phyloP scores from a whole-genome alignment of 2,888 invertebrate species.

The Tenthredo notha region DNA sequence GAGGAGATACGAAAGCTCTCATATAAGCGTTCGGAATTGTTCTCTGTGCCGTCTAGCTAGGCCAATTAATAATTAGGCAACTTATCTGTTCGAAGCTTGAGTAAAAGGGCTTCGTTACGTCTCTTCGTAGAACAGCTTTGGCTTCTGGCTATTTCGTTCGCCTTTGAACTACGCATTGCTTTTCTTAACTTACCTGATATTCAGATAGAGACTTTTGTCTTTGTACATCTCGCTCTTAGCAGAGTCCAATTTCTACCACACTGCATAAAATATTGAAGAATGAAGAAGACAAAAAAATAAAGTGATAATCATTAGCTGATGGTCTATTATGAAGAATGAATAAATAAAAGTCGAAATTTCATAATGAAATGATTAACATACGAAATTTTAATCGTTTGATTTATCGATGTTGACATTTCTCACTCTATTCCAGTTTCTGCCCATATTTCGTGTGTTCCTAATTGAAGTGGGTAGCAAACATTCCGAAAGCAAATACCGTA shows the following conservation, averaged over 20 bases:
- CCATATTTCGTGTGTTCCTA: neutral
- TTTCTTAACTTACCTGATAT: neutral
- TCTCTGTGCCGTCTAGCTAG: neutral
- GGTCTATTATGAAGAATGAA: neutral
- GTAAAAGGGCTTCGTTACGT: constrained; percentile 10
- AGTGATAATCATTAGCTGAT: neutral
- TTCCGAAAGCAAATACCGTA: neutral
- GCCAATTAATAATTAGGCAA: constrained; percentile 27
- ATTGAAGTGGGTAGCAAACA: neutral
- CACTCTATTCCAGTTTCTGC: neutral
- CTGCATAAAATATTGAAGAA: no score
- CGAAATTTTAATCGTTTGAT: neutral
- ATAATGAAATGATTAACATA: neutral
- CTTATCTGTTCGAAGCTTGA: constrained; percentile 1
- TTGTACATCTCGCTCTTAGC: neutral
- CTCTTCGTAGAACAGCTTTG: neutral
- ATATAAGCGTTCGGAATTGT: neutral
- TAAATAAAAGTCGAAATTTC: neutral
- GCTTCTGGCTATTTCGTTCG: neutral
- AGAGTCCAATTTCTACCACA: neutral
- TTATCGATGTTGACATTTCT: neutral
- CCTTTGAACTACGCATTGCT: neutral
- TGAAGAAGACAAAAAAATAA: no score
- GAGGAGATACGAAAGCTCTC: neutral
- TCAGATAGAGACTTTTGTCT: neutral